Base-by-base conservation (phyloP, 2,888 invertebrate species). In the Acleris emargana region DNA sequence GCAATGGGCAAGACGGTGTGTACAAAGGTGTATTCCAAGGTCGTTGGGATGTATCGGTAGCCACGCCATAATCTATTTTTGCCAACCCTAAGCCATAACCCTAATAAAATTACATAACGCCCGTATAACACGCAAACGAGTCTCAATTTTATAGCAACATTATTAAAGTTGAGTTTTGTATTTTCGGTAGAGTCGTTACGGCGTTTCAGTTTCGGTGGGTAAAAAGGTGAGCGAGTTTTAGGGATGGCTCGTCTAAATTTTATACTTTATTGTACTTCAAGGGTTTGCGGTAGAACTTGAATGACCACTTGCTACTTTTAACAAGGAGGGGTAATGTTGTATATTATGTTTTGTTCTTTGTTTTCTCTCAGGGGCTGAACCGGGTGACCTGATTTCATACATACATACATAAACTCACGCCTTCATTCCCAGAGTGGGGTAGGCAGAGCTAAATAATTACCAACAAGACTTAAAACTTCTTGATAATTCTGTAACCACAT, bases 61-160 rank as follows among this genome's bases (percentile, higher is more conserved):
- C 13, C 42, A n/a, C 13, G 17, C 45, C 47, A 63, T 63, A 47
- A 63, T 63, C 51, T 52, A 63, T 58, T 58, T 63, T 63, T 52
- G 38, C 38, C 38, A 38, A 38, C 38, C 38, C 38, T 38, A 38
- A 38, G 38, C 38, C 13, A 38, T 38, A 13, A 38, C 13, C 38
- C 38, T 38, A 38, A 38, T 38, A 38, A 38, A 38, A 38, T 38
- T 22, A 55, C 43, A 25, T 18, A 43, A 5, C 18, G 13, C 38
- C 3, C 17, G n/a, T n/a, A 22, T 17, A 22, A 7, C 42, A 55
- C 20, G 22, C 55, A 43, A 55, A 17, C 20, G 22, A 45, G 13
- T 52, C 11, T n/a, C 43, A 32, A 45, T 28, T 7, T 28, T 50
- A 52, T 28, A 16, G n/a, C n/a, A 13, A 45, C 13, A 6, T 0